Percentiles rank a stretch among this genome's conserved stretches.
phyloP scores from a whole-genome alignment of 2,113 vertebrate species.

The Axis porcinus region DNA sequence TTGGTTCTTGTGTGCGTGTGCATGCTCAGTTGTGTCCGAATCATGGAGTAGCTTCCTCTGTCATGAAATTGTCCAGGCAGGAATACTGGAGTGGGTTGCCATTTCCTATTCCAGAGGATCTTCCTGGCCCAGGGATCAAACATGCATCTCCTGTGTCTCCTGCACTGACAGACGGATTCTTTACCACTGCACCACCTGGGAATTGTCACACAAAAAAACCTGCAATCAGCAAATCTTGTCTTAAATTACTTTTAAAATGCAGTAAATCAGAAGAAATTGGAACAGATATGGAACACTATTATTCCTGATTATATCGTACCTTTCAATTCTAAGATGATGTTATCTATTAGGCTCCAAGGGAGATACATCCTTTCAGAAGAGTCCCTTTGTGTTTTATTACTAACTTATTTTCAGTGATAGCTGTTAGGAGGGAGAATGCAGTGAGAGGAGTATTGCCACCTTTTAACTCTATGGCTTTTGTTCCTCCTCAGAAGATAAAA shows the following conservation, averaged over 20 bases:
- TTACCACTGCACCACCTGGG: neutral
- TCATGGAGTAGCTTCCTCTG: neutral
- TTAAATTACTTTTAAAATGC: neutral
- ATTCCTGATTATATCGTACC: neutral
- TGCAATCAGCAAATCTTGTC: neutral
- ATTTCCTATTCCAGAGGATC: neutral
- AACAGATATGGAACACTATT: neutral
- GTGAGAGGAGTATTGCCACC: neutral
- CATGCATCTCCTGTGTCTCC: neutral
- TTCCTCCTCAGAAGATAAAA: neutral
- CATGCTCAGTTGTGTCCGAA: neutral
- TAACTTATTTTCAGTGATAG: neutral
- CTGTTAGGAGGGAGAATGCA: neutral
- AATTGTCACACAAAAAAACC: neutral
- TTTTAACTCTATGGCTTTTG: neutral
- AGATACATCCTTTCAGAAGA: neutral
- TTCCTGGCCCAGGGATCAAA: neutral
- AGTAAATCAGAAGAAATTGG: neutral
- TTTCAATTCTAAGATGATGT: neutral
- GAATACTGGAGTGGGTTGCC: neutral
- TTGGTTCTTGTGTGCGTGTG: neutral
- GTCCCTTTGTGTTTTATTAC: neutral
- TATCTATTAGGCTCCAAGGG: neutral
- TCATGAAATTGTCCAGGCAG: neutral
- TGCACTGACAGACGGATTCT: neutral